Base-by-base conservation (phyloP, 2,888 invertebrate genomes). In the Perizoma affinitatum region DNA sequence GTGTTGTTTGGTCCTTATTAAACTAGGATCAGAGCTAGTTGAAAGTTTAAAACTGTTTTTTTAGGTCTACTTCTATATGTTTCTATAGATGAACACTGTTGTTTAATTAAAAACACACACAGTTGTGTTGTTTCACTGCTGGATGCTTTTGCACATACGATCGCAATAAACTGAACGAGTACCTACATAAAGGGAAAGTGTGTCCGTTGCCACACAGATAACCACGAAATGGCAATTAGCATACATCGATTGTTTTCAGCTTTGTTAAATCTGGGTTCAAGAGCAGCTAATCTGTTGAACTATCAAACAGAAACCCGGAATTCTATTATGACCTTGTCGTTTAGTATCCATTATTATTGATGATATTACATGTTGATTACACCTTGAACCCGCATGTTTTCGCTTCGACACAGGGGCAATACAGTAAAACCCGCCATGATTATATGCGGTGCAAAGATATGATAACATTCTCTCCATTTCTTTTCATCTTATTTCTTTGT, bases 161-260 rank as follows among this genome's bases (percentile, higher is more conserved):
- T 22, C 22, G 22, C 3, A 22, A 22, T 22, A 38, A 38, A 4
- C 38, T 7, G 38, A 4, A 7, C 4, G 1, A 38, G 6, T 38
- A 38, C 6, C 5, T 36, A 8, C 73, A 74, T 79, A 74, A 82
- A 82, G 82, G 76, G 83, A 83, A 84, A 83, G 83, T 80, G 74
- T 70, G 80, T 22, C 22, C 22, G 82, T 80, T 76, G 72, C 81
- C 81, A 77, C 76, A 65, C 82, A 83, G 82, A 83, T 83, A 82
- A 69, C 77, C 74, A 73, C 76, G 79, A 79, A 80, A 77, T 80
- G 66, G 75, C 80, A 82, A 85, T 86, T 83, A 84, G 80, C 81
- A 84, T 72, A 80, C 81, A 80, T 82, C 75, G 75, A 82, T 85
- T 82, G 85, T 84, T 82, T 80, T 74, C 77, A 73, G 73, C 76